Conservation (phyloP, 1,140 invertebrate species). For the Drosophila ogumai region DNA sequence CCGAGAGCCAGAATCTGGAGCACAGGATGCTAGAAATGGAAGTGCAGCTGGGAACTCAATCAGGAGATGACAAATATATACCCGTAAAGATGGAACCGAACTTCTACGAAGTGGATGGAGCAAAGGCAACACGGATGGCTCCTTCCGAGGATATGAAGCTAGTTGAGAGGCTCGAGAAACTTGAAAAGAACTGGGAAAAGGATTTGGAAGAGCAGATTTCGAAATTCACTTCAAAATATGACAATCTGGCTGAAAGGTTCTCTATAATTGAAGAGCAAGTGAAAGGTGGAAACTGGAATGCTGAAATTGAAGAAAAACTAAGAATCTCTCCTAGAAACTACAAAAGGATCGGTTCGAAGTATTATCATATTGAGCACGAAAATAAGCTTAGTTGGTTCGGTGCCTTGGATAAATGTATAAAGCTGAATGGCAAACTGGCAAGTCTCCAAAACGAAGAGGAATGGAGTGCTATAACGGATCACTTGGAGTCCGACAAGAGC, state of each 20-base stretch:
- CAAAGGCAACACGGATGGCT: no score
- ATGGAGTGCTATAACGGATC: not conserved
- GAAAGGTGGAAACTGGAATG: fast-evolving
- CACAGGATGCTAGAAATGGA: not conserved
- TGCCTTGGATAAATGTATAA: not conserved
- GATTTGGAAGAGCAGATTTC: not conserved
- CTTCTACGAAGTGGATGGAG: not conserved
- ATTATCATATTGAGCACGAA: not conserved
- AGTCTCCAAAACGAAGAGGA: not conserved
- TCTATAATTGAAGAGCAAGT: not conserved
- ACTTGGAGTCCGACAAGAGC: not conserved
- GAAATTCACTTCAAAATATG: not conserved
- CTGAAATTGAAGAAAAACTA: not conserved
- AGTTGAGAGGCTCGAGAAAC: not conserved
- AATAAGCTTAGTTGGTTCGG: fast-evolving
- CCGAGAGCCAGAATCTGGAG: not conserved
- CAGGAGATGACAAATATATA: not conserved
- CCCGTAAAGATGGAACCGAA: not conserved
- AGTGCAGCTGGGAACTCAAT: not conserved
- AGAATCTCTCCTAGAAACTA: not conserved
- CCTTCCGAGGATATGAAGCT: not conserved
- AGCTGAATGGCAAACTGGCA: not conserved
- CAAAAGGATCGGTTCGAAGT: not conserved
- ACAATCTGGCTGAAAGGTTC: not conserved
- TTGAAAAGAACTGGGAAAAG: slow-evolving; percentile 1